Base-by-base conservation (phyloP, 2,888 invertebrate species). In the Candidula unifasciata region DNA sequence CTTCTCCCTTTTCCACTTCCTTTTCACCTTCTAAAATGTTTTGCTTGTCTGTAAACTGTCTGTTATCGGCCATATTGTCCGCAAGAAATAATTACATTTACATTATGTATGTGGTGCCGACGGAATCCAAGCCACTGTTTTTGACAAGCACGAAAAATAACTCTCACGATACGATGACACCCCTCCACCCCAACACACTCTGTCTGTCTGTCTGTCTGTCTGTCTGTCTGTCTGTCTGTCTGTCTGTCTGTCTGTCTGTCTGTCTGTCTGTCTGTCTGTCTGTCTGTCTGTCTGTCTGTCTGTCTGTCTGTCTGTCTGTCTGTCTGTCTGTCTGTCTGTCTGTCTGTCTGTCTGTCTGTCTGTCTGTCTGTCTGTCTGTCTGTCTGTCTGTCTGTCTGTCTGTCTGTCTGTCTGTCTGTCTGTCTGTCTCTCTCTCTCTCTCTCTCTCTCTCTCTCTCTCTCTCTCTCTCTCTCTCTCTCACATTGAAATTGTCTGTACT, bases 351-450 rank as follows among this genome's bases (percentile, higher is more conserved):
- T n/a, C n/a, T 18, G n/a, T n/a, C n/a, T 8, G 60, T 24, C n/a
- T 16, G n/a, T 60, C 60, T 21, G n/a, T 21, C 60, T 21, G n/a
- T n/a, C 60, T 16, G 1, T 60, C 60, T 16, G 21, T 60, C 1
- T 68, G 21, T 68, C 68, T 68, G 44, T 68, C 52, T 44, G n/a
- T 80, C n/a, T 3, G n/a, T 80, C 24, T 60, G 24, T 3, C 24
- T 60, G 0, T 3, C 24, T 60, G 24, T 1, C 24, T 60, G 24
- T 68, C 37, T 80, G 35, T 71, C 68, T 80, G 27, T 54, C 68
- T 80, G 44, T 71, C 35, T 80, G 69, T 57, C 68, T 71, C n/a
- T 71, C 68, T 71, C 0, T 80, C 68, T 71, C 30, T 52, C 37
- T 57, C 10, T 52, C 8, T 57, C 24, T 57, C 52, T 78, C 21